phyloP scores from a whole-genome alignment of 2,888 invertebrate genomes.

The Eupithecia exiguata region DNA sequence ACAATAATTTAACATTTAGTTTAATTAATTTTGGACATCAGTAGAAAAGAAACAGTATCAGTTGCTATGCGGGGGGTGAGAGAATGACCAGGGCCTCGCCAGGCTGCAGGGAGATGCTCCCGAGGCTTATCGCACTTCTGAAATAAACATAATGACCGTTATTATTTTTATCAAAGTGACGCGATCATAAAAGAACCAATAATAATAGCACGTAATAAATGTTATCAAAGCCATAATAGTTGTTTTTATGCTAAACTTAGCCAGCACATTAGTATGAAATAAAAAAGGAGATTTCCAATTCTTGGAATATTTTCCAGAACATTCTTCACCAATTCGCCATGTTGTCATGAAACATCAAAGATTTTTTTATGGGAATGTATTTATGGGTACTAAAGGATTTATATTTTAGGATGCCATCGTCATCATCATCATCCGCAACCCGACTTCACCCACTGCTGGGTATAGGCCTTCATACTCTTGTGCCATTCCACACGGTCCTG shows the following conservation, averaged over 20 bases:
- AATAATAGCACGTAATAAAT: neutral
- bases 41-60: neutral
- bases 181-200: neutral
- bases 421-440: no score
- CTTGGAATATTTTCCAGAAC: neutral
- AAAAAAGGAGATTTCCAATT: neutral
- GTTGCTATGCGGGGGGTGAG: slow-evolving; percentile 46
- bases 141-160: neutral
- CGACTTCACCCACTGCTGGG: no score
- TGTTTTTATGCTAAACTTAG: neutral
- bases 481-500: no score
- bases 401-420: neutral
- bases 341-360: neutral
- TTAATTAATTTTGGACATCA: neutral
- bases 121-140: slow-evolving; percentile 51
- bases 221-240: neutral
- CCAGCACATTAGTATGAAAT: neutral
- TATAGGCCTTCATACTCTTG: no score
- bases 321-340: neutral
- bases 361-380: neutral
- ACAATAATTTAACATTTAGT: neutral
- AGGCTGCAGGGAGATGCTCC: slow-evolving; percentile 49
- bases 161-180: neutral
- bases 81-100: slow-evolving; percentile 61
- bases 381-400: neutral